Evolutionary conservation across 2,113 vertebrate genomes (phyloP).

Genomic region (Psilopsiagon aurifrons): DNA sequence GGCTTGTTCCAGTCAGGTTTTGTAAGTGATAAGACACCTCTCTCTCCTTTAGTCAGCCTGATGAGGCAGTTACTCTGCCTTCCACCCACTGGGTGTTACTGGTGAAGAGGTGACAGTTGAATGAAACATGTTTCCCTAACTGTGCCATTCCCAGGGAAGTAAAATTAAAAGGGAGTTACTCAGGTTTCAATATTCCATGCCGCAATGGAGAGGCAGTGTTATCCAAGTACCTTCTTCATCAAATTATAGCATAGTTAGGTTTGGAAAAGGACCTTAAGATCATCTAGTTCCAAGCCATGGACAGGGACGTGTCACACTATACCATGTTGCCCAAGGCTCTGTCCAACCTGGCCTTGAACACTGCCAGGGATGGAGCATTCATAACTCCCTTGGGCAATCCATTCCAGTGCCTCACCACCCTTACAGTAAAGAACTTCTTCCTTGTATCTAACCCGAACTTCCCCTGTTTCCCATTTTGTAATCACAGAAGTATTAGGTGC

Average conservation of each 20-base stretch:
- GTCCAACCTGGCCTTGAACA: background rate
- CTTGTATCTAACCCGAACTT: background rate
- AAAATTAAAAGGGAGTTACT: background rate
- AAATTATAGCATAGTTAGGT: background rate
- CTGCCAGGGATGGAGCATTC: background rate
- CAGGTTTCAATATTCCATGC: background rate
- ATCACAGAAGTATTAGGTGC: background rate
- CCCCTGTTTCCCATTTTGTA: background rate
- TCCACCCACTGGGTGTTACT: background rate
- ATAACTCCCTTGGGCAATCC: background rate
- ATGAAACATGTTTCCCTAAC: background rate
- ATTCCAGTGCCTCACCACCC: background rate
- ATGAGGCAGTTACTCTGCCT: background rate
- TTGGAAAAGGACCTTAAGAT: background rate
- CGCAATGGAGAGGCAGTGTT: background rate
- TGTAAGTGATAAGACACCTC: background rate
- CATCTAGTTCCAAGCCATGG: background rate
- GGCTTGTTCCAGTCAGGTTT: background rate
- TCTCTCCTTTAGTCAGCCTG: background rate
- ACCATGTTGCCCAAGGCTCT: background rate
- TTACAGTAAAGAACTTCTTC: background rate
- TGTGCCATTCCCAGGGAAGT: background rate
- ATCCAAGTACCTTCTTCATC: background rate
- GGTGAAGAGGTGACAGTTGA: background rate
- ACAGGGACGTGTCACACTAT: background rate